Evolutionary conservation across 2,113 vertebrate species (phyloP).

Genomic region (Heterochromis multidens): DNA sequence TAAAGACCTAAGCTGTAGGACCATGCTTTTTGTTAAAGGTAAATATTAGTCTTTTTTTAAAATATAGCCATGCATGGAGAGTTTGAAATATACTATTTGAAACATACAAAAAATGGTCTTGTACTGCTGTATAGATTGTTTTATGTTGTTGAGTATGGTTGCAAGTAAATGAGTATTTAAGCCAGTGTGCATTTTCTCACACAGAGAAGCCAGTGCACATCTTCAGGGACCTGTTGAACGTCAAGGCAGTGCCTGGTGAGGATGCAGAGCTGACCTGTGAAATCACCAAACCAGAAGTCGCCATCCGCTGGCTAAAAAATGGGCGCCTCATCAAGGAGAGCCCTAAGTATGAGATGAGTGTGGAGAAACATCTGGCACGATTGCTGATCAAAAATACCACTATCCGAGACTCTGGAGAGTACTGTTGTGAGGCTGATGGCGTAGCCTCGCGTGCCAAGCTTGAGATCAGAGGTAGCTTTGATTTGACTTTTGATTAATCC

Average conservation of each 20-base stretch:
- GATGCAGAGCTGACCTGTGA: constrained; percentile 88
- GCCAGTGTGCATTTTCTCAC: neutral
- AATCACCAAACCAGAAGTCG: constrained; percentile 78
- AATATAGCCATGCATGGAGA: neutral
- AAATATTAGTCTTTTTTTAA: neutral
- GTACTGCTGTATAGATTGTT: neutral
- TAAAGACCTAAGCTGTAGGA: constrained; percentile 85
- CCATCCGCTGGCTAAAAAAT: constrained; percentile 86
- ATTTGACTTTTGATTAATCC: neutral
- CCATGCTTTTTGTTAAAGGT: constrained; percentile 89
- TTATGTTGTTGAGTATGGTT: neutral
- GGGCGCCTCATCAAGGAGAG: constrained; percentile 80
- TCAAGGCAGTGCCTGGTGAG: constrained; percentile 74
- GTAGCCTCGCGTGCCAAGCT: constrained; percentile 81
- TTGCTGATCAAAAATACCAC: constrained; percentile 78
- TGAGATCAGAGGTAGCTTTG: constrained; percentile 81
- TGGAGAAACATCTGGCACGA: constrained; percentile 71
- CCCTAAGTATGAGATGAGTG: constrained; percentile 81
- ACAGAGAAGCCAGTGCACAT: constrained; percentile 85
- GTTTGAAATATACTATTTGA: neutral
- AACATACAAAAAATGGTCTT: neutral
- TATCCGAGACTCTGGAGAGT: constrained; percentile 85
- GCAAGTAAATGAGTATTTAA: neutral
- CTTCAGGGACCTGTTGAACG: constrained; percentile 80
- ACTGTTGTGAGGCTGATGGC: constrained; percentile 83